Conservation (phyloP, 2,113 vertebrate species). For the Anser cygnoides region DNA sequence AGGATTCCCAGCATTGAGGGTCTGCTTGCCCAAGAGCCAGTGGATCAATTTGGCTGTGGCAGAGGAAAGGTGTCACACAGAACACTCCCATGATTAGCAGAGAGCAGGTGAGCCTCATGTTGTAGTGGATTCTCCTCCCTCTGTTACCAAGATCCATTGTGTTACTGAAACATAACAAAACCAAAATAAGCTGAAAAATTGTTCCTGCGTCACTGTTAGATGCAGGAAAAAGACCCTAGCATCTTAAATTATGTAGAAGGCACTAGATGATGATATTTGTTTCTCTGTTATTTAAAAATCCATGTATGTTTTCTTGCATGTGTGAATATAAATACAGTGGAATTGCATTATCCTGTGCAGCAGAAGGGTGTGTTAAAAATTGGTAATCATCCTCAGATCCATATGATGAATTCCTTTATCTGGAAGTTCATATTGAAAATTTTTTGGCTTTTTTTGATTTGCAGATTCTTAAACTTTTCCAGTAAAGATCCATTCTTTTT, state of each 20-base stretch:
- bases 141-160: constrained; percentile 73
- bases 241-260: neutral
- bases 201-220: neutral
- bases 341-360: neutral
- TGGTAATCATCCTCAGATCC: neutral
- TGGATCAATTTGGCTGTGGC: constrained; percentile 82
- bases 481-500: neutral
- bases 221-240: neutral
- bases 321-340: neutral
- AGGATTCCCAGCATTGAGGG: constrained; percentile 92
- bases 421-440: neutral
- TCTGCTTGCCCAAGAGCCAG: constrained; percentile 81
- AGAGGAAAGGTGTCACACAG: constrained; percentile 72
- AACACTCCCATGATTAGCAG: constrained; percentile 79
- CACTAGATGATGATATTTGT: neutral
- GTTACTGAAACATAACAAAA: constrained; percentile 63
- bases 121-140: constrained; percentile 53
- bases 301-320: neutral
- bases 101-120: constrained; percentile 68
- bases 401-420: neutral
- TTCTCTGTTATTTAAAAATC: neutral
- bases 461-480: neutral
- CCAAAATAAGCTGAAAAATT: constrained; percentile 20
- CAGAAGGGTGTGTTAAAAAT: neutral
- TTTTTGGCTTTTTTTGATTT: neutral